phyloP scores from a whole-genome alignment of 30 jellyfish, hydroid and myxozoan genomes.

The Aurelia coerulea region DNA sequence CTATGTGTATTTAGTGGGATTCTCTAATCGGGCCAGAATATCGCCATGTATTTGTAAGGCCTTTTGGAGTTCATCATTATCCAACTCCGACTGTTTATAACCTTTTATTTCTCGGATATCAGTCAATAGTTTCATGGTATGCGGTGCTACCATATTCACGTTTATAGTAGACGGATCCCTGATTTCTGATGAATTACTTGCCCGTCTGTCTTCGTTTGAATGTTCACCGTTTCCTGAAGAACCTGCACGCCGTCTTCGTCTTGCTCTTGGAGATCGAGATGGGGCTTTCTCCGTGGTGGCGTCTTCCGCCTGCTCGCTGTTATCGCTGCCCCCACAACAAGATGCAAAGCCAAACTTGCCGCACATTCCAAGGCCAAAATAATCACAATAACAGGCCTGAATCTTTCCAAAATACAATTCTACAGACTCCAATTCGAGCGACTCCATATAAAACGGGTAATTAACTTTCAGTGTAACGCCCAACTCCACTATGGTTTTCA shows the following conservation, averaged over 20 bases:
- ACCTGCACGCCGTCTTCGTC: slow-evolving; percentile 34
- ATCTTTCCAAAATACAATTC: slow-evolving; percentile 38
- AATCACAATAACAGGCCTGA: slow-evolving; percentile 13
- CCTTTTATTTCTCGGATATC: slow-evolving; percentile 89
- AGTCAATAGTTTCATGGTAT: slow-evolving; percentile 86
- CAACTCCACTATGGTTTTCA: slow-evolving; percentile 1
- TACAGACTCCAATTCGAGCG: slow-evolving; percentile 29
- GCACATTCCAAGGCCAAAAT: slow-evolving; percentile 50
- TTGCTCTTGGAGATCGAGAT: slow-evolving; percentile 16
- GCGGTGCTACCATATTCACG: slow-evolving; percentile 83
- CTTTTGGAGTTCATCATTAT: slow-evolving; percentile 78
- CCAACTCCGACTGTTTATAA: slow-evolving; percentile 79
- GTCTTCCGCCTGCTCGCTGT: too few relatives aligned
- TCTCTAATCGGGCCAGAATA: slow-evolving; percentile 92
- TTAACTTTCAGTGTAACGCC: slow-evolving; percentile 15
- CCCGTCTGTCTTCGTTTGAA: slow-evolving; percentile 34
- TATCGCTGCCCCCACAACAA: slow-evolving; percentile 65
- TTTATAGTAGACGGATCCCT: slow-evolving; percentile 69
- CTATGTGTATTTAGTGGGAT: slow-evolving; percentile 77
- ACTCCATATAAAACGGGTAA: slow-evolving; percentile 47
- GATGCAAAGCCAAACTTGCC: slow-evolving; percentile 60
- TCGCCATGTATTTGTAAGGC: slow-evolving; percentile 89
- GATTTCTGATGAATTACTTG: slow-evolving; percentile 22
- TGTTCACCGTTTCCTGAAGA: slow-evolving; percentile 31
- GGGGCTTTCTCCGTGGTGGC: slow-evolving; percentile 13